These are phyloP conservation scores for Delichon dasypus DNA, from an alignment of 2,797 vertebrate species.

Conservation along the genomic window DNA sequence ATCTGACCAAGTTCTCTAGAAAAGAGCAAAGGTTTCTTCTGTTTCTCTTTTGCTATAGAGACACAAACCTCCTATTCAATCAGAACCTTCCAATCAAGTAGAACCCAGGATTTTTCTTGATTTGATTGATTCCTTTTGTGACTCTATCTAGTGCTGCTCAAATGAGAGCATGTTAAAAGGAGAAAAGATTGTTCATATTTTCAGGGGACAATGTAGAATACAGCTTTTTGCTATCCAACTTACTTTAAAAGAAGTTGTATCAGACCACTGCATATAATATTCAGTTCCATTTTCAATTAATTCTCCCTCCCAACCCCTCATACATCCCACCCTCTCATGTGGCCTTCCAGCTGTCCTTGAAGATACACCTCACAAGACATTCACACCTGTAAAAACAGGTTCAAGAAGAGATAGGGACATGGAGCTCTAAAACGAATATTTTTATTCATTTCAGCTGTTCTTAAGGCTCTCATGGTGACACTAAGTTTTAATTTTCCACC, in stretches of 20 bases:
- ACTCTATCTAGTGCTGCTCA: neutral
- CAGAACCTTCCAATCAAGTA: neutral
- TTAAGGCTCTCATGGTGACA: neutral
- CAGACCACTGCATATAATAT: neutral
- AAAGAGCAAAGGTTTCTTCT: neutral
- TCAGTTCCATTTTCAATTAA: neutral
- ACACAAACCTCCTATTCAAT: neutral
- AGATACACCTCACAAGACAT: neutral
- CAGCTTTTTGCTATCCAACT: neutral
- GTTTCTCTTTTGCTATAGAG: neutral
- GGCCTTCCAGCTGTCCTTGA: neutral
- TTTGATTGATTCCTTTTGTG: neutral
- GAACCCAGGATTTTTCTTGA: neutral
- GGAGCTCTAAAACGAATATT: neutral
- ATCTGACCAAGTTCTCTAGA: neutral
- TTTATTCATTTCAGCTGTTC: neutral
- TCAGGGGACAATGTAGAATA: neutral
- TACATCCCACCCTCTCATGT: neutral
- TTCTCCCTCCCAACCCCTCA: neutral
- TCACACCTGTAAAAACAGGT: neutral
- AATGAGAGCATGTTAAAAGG: neutral
- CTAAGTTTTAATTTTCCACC: constrained; percentile 29
- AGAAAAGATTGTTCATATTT: neutral
- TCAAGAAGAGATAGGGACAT: neutral
- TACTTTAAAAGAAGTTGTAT: neutral